Evolutionary conservation across 1,140 invertebrate genomes (phyloP), one percentile per base, ranked within the genome.

Genomic region (Idris sp.): DNA sequence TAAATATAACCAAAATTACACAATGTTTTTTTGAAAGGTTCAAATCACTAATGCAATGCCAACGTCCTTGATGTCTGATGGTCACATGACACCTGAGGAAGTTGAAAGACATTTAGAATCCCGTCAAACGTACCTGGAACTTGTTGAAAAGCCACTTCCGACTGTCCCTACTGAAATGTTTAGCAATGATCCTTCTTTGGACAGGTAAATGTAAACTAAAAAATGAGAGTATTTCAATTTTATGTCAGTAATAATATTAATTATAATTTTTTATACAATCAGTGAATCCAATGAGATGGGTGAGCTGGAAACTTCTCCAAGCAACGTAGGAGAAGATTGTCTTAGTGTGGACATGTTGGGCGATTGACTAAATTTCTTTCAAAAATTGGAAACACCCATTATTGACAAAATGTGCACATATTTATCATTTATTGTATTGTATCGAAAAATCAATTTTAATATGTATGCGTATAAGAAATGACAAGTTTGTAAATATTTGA

Each of bases 141-240:
- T 97, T 35, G 89, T 94, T 10, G 95, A 96, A 83, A 92, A 94
- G 78, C 93, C 95, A 41, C 94, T 95, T 0, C 92, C 94, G 0
- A 96, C 94, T 25, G 93, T 97, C 7, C 95, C 95, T 5, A 95
- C 93, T 35, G 95, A 97, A 86, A 96, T 97, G 92, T 96, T 97
- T 78, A 97, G 95, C 80, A 96, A 96, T 87, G 95, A 97, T 79
- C 93, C 93, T 38, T 94, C 93, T 6, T 86, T 94, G 61, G 94
- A 95, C 80, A 95, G 93, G 92, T 93, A 74, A 28, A 22, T 22
- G 6, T 22, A 2, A 22, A 4, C 6, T 22, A 22, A 6, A 22
- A 22, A 22, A 22, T 22, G 6, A 22, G 6, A 22, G 6, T 22
- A 22, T n/a, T n/a, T n/a, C 19, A 22, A 22, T 22, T 22, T 22